Evolutionary conservation across 53 echinoderm and acorn worm genomes (phyloP), one percentile per base, ranked within the genome.

Genomic region (Mesocentrotus franciscanus): DNA sequence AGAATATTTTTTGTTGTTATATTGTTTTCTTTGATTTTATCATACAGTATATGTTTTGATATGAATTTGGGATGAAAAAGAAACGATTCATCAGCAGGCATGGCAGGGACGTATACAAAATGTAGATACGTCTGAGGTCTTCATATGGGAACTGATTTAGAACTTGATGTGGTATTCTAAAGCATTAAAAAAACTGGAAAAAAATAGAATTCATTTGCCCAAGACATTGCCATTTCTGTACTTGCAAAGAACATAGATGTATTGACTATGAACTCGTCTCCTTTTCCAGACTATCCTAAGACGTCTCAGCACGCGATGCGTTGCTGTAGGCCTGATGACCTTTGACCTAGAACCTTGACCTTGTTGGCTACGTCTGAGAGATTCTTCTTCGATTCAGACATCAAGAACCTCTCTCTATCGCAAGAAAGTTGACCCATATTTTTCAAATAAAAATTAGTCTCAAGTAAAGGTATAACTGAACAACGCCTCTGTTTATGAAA

Each of bases 271-370:
- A 76, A 30, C 15, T 32, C 30, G 76, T 30, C 33, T 76, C 11
- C 13, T 76, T 30, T 76, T 15, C 30, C 33, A 92, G 92, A 92
- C 92, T 92, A 92, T 24, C 8, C 9, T 18, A 39, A 92, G 68
- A 68, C 14, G 92, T 64, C 62, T 61, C 92, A 92, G 92, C 92
- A 92, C 70, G 92, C 92, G 92, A 92, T 92, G 92, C 92, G 12
- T 29, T 68, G 92, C 62, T 92, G 92, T 92, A 92, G 92, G 92
- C 92, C 92, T 39, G 62, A 61, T 61, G 92, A 92, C 62, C 70
- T 92, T 92, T 92, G 92, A 92, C 92, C 71, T 92, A 61, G 92
- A 92, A 92, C 92, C 92, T 92, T 92, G 92, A 92, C 68, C 92
- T 66, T 92, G 92, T 34, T 24, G 92, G 29, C 62, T 92, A 62